These are phyloP conservation scores for Epizoanthus stellaris DNA, from an alignment of 92 coral and sea anemone genomes.

Conservation along the genomic window DNA sequence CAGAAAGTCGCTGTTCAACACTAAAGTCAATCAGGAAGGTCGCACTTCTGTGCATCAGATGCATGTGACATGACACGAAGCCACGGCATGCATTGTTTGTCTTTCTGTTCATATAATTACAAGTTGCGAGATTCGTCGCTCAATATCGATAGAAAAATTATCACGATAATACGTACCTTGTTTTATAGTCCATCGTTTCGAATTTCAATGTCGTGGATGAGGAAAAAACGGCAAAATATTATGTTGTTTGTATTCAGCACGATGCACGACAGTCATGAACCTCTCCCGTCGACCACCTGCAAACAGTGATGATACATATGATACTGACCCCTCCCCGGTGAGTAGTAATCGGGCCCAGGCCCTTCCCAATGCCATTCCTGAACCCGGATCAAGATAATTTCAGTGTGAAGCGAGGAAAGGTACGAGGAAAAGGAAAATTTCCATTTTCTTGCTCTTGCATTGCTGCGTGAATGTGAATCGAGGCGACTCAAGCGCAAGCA, in stretches of 20 bases:
- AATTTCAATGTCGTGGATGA: not conserved
- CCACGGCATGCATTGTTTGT: not conserved
- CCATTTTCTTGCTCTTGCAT: no score
- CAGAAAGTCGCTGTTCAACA: not conserved
- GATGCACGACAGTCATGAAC: not conserved
- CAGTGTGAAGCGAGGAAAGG: no score
- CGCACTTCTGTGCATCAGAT: not conserved
- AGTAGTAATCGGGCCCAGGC: slow-evolving; percentile 24
- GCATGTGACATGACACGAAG: no score
- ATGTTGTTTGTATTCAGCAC: not conserved
- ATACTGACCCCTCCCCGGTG: slow-evolving; percentile 21
- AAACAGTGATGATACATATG: slow-evolving; percentile 30
- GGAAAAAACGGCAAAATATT: not conserved
- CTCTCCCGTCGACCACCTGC: slow-evolving; percentile 39
- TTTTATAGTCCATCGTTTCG: not conserved
- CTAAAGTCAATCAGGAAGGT: not conserved
- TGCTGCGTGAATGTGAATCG: no score
- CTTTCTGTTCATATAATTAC: not conserved
- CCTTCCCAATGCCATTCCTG: no score
- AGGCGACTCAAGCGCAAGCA: no score
- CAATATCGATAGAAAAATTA: not conserved
- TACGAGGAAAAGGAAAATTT: no score
- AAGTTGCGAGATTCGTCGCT: not conserved
- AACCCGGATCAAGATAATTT: no score
- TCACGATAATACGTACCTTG: slow-evolving; percentile 6